Evolutionary conservation across 2,888 invertebrate genomes (phyloP), one percentile per base, ranked within the genome.

Genomic region (Hemistola chrysoprasaria): DNA sequence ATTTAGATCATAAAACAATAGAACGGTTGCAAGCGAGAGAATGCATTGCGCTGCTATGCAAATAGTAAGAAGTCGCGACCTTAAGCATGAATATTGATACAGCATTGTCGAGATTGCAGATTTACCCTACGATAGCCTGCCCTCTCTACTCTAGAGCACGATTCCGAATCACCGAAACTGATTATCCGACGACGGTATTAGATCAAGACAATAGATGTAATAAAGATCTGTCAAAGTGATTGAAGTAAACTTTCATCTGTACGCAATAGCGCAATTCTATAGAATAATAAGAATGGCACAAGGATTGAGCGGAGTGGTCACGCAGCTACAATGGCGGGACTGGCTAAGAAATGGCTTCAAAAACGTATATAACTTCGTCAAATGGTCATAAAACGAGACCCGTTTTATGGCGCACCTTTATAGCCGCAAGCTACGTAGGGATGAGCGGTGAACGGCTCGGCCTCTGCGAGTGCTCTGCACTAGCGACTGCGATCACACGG

Each of bases 1-100:
- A 87, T 85, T 86, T 85, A 79, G 87, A 85, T 84, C 85, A 85
- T 87, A 85, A 86, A 84, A 86, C 86, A 86, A 87, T 87, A 84
- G 84, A 82, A 83, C 85, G 80, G 85, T 82, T 84, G 84, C 83
- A 76, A 65, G 67, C 64, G 63, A 71, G 79, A 71, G 78, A 84
- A 85, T 82, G 85, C 78, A 79, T 74, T 77, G 79, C 79, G 78
- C 84, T 80, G 84, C 79, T 83, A 87, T 87, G 87, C 85, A 85
- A 87, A 87, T 87, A 78, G 73, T 69, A 57, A 52, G 70, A 62
- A 86, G 86, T 86, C 87, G 82, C 84, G 86, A 84, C 85, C 86
- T 78, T 71, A 72, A 73, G 78, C 80, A 87, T 87, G 87, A 85
- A 87, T 87, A 87, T 87, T 87, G 87, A 87, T 86, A 86, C 77